A percentile compares a stretch with the other conserved stretches of the same genome.
Evolutionary conservation across 2,113 vertebrate species (phyloP).

Genomic region (Mixornis gularis): DNA sequence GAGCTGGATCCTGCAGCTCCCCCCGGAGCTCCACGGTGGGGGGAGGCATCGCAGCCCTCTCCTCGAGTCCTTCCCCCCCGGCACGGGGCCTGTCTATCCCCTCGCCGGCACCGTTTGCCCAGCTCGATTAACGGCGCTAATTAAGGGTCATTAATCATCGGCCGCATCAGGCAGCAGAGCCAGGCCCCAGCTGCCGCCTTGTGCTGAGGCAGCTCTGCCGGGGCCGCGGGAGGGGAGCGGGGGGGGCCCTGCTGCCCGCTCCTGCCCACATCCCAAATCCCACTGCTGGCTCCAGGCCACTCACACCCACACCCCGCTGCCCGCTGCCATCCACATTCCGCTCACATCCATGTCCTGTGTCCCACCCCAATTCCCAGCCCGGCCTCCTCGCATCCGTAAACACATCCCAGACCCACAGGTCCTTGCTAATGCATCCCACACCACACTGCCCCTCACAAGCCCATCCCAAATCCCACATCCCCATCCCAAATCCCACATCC

Average conservation of each 20-base stretch:
- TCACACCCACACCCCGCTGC: too few species aligned
- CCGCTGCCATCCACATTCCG: background rate
- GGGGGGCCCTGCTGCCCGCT: background rate
- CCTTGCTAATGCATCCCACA: too few species aligned
- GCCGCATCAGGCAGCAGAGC: background rate
- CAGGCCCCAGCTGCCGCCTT: background rate
- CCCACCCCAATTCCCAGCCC: too few species aligned
- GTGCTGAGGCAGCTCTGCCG: slow-evolving; percentile 23
- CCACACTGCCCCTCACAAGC: too few species aligned
- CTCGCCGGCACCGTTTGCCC: slow-evolving; percentile 1
- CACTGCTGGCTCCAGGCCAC: background rate
- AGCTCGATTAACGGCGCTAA: slow-evolving; percentile 37
- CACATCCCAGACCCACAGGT: too few species aligned
- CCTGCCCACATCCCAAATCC: background rate
- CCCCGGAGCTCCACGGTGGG: fast-evolving
- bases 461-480: too few species aligned
- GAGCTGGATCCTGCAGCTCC: background rate
- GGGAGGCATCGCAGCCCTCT: background rate
- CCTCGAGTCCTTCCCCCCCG: background rate
- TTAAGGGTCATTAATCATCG: slow-evolving; percentile 49
- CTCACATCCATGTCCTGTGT: too few species aligned
- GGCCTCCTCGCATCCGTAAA: too few species aligned
- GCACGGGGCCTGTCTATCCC: background rate
- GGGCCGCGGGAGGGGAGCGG: background rate
- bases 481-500: background rate